Evolutionary conservation across 2,113 vertebrate species (phyloP).

Genomic region (Brachyhypopomus gauderio): DNA sequence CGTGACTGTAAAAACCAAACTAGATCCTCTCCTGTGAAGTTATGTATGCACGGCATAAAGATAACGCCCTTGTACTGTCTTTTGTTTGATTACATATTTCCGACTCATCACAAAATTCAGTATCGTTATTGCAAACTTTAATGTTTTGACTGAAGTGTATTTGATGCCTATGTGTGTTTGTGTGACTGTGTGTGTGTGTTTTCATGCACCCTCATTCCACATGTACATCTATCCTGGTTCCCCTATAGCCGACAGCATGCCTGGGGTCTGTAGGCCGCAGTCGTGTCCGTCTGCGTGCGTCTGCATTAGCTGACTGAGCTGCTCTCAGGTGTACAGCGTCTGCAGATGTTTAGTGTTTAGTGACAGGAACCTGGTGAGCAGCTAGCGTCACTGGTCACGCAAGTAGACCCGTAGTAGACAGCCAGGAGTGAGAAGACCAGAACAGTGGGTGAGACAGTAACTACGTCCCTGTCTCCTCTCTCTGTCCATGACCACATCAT

Average conservation of each 20-base stretch:
- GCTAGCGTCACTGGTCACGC: constrained; percentile 30
- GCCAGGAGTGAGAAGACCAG: not conserved
- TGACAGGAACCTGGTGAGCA: constrained; percentile 10
- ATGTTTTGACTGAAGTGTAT: not conserved
- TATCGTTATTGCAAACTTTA: not conserved
- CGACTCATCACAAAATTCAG: not conserved
- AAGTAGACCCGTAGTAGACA: constrained; percentile 33
- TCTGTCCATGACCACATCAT: no score
- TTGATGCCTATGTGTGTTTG: not conserved
- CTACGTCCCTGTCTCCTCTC: no score
- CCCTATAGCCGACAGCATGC: not conserved
- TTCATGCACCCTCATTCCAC: not conserved
- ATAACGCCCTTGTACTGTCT: not conserved
- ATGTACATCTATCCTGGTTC: not conserved
- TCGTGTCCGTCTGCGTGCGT: constrained; percentile 16
- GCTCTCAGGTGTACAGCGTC: not conserved
- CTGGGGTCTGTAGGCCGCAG: not conserved
- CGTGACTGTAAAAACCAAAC: not conserved
- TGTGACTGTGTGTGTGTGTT: not conserved
- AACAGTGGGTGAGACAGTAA: not conserved
- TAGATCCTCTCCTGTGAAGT: constrained; percentile 10
- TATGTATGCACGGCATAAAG: not conserved
- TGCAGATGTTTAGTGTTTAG: constrained; percentile 6
- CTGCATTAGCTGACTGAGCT: not conserved
- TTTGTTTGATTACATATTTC: not conserved